Percentiles rank a stretch among this genome's conserved stretches.
Evolutionary conservation across 2,797 vertebrate genomes (phyloP).

Genomic region (Discoglossus pictus): DNA sequence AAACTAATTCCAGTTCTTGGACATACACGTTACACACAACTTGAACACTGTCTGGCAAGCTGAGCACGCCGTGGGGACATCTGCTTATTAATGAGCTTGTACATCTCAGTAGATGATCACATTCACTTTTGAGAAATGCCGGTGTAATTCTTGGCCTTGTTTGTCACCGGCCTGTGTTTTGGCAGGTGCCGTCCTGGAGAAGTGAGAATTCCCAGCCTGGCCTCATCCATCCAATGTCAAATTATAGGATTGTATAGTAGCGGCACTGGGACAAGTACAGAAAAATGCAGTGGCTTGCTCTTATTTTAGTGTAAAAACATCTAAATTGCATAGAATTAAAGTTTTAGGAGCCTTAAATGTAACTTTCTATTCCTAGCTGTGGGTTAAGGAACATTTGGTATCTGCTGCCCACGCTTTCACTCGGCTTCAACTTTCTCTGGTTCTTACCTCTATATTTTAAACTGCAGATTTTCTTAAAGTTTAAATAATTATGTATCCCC

Average conservation of each 20-base stretch:
- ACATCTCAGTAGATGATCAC: slow-evolving; percentile 58
- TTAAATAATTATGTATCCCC: too few species aligned
- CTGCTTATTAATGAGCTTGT: slow-evolving; percentile 68
- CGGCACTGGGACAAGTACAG: neutral
- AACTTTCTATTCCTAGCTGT: neutral
- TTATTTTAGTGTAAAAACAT: slow-evolving; percentile 9
- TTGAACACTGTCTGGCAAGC: slow-evolving; percentile 64
- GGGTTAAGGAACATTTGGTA: neutral
- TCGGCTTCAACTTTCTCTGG: too few species aligned
- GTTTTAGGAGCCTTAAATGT: slow-evolving; percentile 6
- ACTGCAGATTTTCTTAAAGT: too few species aligned
- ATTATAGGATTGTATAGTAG: slow-evolving; percentile 10
- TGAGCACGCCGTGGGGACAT: slow-evolving; percentile 69
- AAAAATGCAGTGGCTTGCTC: neutral
- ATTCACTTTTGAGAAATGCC: slow-evolving; percentile 61
- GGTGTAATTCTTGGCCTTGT: slow-evolving; percentile 58
- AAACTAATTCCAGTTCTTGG: too few species aligned
- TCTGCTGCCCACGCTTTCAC: too few species aligned
- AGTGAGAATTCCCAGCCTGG: slow-evolving; percentile 22
- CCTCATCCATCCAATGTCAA: neutral
- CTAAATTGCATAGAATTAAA: slow-evolving; percentile 35
- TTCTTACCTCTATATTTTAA: too few species aligned
- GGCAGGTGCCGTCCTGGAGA: slow-evolving; percentile 58
- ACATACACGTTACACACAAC: slow-evolving; percentile 69
- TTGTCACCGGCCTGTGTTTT: slow-evolving; percentile 62